Conservation (phyloP, 2,888 invertebrate species). For the Agrochola macilenta region DNA sequence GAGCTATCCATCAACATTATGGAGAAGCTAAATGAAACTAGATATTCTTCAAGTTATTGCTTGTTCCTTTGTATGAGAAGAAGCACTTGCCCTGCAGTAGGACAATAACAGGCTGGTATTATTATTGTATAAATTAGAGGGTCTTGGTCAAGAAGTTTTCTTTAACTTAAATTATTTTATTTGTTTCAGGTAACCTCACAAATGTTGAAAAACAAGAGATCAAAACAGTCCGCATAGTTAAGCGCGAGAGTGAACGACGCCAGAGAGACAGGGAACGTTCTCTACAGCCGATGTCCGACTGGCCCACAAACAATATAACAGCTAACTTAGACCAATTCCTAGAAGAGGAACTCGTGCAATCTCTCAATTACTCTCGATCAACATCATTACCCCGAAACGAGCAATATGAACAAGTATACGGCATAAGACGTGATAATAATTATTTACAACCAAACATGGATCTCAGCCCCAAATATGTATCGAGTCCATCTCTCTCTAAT, state of each 20-base stretch:
- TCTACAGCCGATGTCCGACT: slow-evolving; percentile 87
- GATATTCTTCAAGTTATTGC: no score
- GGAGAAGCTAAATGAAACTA: no score
- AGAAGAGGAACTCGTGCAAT: slow-evolving; percentile 86
- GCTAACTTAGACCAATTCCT: slow-evolving; percentile 87
- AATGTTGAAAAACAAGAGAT: slow-evolving; percentile 96
- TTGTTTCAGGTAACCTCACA: slow-evolving; percentile 91
- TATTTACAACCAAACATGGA: slow-evolving; percentile 85
- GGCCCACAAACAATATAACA: slow-evolving; percentile 83
- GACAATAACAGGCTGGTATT: no score
- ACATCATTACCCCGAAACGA: slow-evolving; percentile 89
- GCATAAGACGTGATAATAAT: slow-evolving; percentile 78
- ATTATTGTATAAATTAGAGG: no score
- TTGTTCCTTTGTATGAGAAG: no score
- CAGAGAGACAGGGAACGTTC: slow-evolving; percentile 95
- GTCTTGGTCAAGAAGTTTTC: no score
- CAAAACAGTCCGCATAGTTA: slow-evolving; percentile 98
- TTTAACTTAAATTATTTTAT: no score
- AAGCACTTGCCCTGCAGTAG: no score
- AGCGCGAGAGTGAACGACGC: slow-evolving; percentile 96
- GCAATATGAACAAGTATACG: slow-evolving; percentile 82
- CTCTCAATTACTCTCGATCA: slow-evolving; percentile 84
- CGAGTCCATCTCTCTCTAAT: slow-evolving; percentile 87
- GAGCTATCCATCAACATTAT: no score
- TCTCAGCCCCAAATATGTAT: slow-evolving; percentile 86